Evolutionary conservation across 2,113 vertebrate genomes (phyloP), one percentile per base, ranked within the genome.

Genomic region (Archocentrus centrarchus): DNA sequence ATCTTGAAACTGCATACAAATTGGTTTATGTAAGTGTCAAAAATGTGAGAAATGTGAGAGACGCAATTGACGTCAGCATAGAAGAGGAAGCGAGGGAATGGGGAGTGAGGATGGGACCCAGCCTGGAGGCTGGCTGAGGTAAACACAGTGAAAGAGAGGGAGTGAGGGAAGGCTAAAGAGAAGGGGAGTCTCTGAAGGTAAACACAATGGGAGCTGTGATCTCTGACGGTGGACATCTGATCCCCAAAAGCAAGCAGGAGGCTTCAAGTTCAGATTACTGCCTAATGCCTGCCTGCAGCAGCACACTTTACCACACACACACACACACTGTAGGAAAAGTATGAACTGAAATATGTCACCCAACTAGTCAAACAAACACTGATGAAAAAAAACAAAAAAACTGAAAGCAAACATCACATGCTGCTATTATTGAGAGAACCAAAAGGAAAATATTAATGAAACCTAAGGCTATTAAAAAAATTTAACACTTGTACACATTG

Each of bases 131-230:
- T 7, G 55, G 73, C 35, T 5, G 39, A 85, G 59, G 81, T 81
- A 68, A 93, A 92, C 77, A 83, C 84, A 76, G 73, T 8, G 37
- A 86, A 57, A 44, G 75, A 64, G 75, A 78, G 73, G 75, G 77
- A 81, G 75, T 30, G 88, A 89, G 73, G 62, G 73, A 85, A 82
- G 86, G 77, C 83, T 79, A 85, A 78, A 77, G 73, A 62, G 77
- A 70, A 76, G 87, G 91, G 80, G 81, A 91, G 92, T 86, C 82
- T 92, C 88, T 85, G 77, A 86, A 89, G 82, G 89, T 90, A 88
- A 93, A 91, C 85, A 95, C 92, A 96, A 95, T 90, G 89, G 91
- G 87, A 92, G 90, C 88, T 89, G 83, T 94, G 95, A 96, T 95
- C 95, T 96, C 92, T 93, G 92, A 94, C 85, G 11, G 77, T 58